Evolutionary conservation across 2,113 vertebrate genomes (phyloP), one percentile per base, ranked within the genome.

Genomic region (Coregonus clupeaformis): DNA sequence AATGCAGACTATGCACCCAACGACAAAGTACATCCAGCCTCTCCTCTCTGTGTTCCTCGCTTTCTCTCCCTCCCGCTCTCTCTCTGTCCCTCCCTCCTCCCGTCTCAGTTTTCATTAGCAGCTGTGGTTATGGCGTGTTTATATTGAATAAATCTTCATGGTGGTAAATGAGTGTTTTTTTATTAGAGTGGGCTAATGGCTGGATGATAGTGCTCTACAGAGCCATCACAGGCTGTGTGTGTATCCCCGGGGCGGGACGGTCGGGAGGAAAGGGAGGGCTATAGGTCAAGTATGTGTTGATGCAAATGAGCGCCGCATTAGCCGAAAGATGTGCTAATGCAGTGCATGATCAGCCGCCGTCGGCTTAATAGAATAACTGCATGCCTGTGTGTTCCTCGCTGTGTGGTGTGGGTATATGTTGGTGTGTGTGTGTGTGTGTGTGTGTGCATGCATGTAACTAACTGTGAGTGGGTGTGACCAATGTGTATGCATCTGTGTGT

Each of bases 201-300:
- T 83, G 76, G 87, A 87, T 82, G 84, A 89, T 89, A 91, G 90
- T 74, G 69, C 89, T 89, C 87, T 1, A 49, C 88, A 91, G 91
- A 89, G 88, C 69, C 81, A 85, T 87, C 81, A 69, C 13, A 65
- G 88, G 85, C 79, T 77, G 69, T 71, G 82, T 87, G 87, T 85
- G 86, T 52, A 1, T 36, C 29, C 7, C 62, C 11, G 6, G 75
- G 74, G 74, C 75, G 90, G 78, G 72, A 84, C 88, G 90, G 86
- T n/a, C n/a, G n/a, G n/a, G n/a, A n/a, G n/a, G n/a, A n/a, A 77
- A 86, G 4, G 36, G 79, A 73, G 80, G 83, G 75, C 81, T 75
- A 71, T 63, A 84, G 94, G 93, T 95, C 93, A 95, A 95, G 92
- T 89, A 86, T 0, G 67, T 83, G 87, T 86, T 88, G 83, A 92